Evolutionary conservation across 2,113 vertebrate species (phyloP).

Genomic region (Dolichotis patagonum): DNA sequence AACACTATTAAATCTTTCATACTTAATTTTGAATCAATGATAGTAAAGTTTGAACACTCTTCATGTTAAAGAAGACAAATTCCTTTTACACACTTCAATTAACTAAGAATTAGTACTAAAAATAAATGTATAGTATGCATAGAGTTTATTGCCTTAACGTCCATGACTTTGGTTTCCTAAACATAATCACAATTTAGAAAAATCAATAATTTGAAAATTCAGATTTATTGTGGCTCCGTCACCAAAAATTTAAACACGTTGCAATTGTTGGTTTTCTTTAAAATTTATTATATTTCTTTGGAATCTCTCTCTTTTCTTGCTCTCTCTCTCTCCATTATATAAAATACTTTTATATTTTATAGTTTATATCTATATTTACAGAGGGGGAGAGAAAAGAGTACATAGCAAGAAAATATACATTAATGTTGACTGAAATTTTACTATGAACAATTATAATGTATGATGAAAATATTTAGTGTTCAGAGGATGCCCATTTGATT

Average conservation of each 20-base stretch:
- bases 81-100: neutral
- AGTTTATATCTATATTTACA: neutral
- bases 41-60: neutral
- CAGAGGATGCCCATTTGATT: neutral
- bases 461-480: constrained; percentile 3
- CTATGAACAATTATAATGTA: neutral
- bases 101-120: neutral
- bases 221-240: neutral
- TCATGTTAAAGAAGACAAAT: neutral
- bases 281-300: neutral
- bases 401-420: neutral
- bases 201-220: neutral
- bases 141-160: neutral
- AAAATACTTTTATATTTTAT: neutral
- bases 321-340: neutral
- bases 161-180: neutral
- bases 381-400: neutral
- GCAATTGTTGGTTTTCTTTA: constrained; percentile 15
- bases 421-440: constrained; percentile 7
- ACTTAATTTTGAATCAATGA: constrained; percentile 41
- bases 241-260: neutral
- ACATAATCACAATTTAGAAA: neutral
- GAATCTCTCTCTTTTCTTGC: no score
- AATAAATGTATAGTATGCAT: neutral
- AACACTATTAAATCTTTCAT: neutral